Percentiles rank a stretch among this genome's conserved stretches.
phyloP scores from a whole-genome alignment of 2,888 invertebrate species.

The Cepaea hortensis region DNA sequence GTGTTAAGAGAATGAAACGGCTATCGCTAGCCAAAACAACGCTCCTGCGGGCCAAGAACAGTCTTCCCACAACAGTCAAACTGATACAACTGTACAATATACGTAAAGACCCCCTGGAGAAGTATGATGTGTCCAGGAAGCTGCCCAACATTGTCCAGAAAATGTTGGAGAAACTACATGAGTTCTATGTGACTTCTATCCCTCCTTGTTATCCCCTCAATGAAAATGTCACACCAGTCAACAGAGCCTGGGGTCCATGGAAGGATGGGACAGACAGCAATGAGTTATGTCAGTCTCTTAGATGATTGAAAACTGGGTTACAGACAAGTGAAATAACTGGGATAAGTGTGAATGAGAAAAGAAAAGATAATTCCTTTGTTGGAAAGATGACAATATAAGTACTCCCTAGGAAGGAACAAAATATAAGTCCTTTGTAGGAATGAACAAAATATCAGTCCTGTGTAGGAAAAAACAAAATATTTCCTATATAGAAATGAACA shows the following conservation, averaged over 20 bases:
- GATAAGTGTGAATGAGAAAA: neutral
- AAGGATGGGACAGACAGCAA: neutral
- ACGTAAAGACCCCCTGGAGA: constrained; percentile 12
- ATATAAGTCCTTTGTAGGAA: no score
- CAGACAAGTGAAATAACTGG: neutral
- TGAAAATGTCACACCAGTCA: neutral
- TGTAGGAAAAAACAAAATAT: no score
- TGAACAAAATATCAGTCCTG: no score
- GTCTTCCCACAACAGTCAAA: neutral
- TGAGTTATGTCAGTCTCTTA: neutral
- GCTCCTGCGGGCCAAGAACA: neutral
- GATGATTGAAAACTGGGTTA: neutral
- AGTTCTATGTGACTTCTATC: constrained; percentile 18
- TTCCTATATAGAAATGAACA: no score
- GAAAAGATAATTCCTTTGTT: neutral
- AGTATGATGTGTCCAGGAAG: constrained; percentile 2
- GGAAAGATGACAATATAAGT: neutral
- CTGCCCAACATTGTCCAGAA: neutral
- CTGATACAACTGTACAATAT: constrained; percentile 25
- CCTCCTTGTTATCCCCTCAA: neutral
- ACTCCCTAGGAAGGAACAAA: no score
- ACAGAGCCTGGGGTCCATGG: constrained; percentile 35
- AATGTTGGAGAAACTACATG: constrained; percentile 23
- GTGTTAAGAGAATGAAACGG: neutral
- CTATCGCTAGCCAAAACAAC: neutral